phyloP scores from a whole-genome alignment of 1,140 invertebrate genomes.

The Anastrepha ludens region DNA sequence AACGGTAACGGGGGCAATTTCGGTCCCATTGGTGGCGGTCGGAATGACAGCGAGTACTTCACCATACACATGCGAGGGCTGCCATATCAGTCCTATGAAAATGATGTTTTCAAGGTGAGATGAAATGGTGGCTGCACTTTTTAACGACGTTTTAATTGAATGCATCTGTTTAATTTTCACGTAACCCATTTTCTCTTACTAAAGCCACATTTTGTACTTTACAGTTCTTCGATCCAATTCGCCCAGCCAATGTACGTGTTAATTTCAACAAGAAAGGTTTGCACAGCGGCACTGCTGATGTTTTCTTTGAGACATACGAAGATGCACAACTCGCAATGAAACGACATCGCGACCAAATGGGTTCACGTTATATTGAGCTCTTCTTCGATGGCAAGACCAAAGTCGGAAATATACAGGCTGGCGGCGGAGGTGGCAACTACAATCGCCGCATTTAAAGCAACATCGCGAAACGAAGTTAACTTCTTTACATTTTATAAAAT shows the following conservation, averaged over 20 bases:
- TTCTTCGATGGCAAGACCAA: conserved; percentile 72
- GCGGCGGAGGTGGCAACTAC: conserved; percentile 55
- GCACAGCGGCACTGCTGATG: conserved; percentile 93
- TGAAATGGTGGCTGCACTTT: not conserved
- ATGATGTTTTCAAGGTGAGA: conserved; percentile 70
- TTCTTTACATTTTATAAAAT: not conserved
- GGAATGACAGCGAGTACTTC: conserved; percentile 66
- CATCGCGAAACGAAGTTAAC: not conserved
- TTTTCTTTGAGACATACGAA: conserved; percentile 86
- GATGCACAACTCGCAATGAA: conserved; percentile 87
- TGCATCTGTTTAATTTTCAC: too few relatives aligned
- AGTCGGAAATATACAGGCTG: conserved; percentile 51
- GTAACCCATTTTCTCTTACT: too few relatives aligned
- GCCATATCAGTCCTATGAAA: conserved; percentile 72
- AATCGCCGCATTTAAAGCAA: conserved; percentile 47
- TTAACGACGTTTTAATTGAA: not conserved
- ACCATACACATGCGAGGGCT: conserved; percentile 71
- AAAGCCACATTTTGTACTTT: not conserved
- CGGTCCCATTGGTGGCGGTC: conserved; percentile 64
- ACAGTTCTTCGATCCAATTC: conserved; percentile 72
- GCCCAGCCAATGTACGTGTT: conserved; percentile 70
- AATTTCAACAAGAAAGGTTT: conserved; percentile 80
- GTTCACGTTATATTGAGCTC: conserved; percentile 90
- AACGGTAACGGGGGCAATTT: conserved; percentile 61
- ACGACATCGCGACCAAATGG: conserved; percentile 90